phyloP scores from a whole-genome alignment of 2,888 invertebrate genomes.

The Cataglyphis albicans region DNA sequence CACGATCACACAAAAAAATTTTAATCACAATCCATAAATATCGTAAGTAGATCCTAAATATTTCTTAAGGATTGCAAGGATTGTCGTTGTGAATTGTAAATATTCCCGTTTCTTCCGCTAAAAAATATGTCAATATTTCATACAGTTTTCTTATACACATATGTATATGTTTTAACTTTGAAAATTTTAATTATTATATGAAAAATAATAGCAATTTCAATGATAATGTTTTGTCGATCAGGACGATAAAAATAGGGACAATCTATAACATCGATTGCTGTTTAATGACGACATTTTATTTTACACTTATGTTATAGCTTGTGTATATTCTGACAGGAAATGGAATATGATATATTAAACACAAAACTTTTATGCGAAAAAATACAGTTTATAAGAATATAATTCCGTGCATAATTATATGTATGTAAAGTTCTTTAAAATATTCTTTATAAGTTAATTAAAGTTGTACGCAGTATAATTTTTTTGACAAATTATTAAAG shows the following conservation, averaged over 20 bases:
- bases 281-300: background rate
- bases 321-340: background rate
- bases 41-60: background rate
- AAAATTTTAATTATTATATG: background rate
- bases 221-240: constrained; percentile 11
- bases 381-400: constrained; percentile 2
- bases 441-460: background rate
- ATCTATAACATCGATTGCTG: constrained; percentile 40
- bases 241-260: constrained; percentile 20
- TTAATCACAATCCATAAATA: constrained; percentile 6
- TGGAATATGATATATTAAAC: background rate
- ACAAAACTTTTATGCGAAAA: background rate
- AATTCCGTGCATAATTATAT: background rate
- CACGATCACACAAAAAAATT: constrained; percentile 14
- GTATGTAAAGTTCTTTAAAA: background rate
- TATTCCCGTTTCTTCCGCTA: constrained; percentile 32
- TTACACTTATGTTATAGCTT: background rate
- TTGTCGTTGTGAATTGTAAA: background rate
- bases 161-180: background rate
- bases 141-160: background rate
- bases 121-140: background rate
- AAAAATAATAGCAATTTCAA: constrained; percentile 44
- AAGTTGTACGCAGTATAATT: background rate
- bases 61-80: background rate
- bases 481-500: constrained; percentile 20